Conservation (phyloP, 2,797 vertebrate species). For the Hybognathus amarus region DNA sequence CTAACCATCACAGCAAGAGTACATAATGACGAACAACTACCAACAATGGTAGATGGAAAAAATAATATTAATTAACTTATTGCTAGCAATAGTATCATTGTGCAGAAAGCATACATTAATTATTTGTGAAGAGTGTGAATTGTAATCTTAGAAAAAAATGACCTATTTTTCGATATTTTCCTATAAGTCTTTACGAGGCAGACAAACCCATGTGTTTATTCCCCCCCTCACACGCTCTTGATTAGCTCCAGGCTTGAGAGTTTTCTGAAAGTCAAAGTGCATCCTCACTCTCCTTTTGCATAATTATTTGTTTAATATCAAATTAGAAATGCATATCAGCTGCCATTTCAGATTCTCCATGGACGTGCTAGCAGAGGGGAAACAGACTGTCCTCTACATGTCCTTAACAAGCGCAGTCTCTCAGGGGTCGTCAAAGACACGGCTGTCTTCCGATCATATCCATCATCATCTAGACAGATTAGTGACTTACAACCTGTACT, state of each 20-base stretch:
- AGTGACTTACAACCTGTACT: background rate
- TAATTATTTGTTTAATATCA: slow-evolving; percentile 51
- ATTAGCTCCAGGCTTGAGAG: slow-evolving; percentile 25
- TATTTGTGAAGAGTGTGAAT: slow-evolving; percentile 7
- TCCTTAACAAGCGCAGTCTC: slow-evolving; percentile 6
- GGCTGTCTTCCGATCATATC: background rate
- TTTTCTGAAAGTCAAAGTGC: slow-evolving; percentile 29
- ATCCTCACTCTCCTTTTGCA: background rate
- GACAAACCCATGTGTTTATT: background rate
- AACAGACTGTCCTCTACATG: slow-evolving; percentile 35
- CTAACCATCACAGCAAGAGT: too few species aligned
- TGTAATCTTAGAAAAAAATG: background rate
- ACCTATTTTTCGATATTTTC: background rate
- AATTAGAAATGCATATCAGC: slow-evolving; percentile 53
- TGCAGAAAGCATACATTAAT: background rate
- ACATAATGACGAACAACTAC: too few species aligned
- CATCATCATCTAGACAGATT: slow-evolving; percentile 25
- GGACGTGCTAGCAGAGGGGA: slow-evolving; percentile 11
- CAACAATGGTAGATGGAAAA: too few species aligned
- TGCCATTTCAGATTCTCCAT: slow-evolving; percentile 51
- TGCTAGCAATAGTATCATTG: background rate
- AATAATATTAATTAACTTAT: background rate
- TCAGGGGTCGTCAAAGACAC: background rate
- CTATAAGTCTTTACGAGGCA: background rate
- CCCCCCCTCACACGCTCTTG: background rate